A percentile compares a stretch with the other conserved stretches of the same genome.
Evolutionary conservation across 1,140 invertebrate genomes (phyloP).

Genomic region (Drosophila erecta): DNA sequence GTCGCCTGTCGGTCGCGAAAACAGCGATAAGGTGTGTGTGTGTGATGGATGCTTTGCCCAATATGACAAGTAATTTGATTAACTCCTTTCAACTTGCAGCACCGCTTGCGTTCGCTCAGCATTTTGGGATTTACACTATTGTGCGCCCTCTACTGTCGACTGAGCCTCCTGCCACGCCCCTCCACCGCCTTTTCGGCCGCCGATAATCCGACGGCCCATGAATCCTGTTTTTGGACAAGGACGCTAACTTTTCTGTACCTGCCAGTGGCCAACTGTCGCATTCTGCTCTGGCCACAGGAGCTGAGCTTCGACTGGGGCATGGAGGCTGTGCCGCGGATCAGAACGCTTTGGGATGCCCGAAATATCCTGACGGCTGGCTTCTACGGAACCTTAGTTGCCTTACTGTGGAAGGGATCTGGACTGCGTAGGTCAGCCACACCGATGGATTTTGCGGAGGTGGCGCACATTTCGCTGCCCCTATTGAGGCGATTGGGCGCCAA

Average conservation of each 20-base stretch:
- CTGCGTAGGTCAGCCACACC: slow-evolving; percentile 1
- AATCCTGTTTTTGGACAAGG: slow-evolving; percentile 89
- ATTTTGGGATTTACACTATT: slow-evolving; percentile 86
- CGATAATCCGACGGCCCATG: slow-evolving; percentile 94
- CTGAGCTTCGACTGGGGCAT: slow-evolving; percentile 98
- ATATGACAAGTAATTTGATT: neutral
- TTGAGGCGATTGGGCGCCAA: slow-evolving; percentile 43
- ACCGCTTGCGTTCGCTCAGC: slow-evolving; percentile 87
- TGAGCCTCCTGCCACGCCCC: slow-evolving; percentile 87
- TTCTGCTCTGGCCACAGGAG: slow-evolving; percentile 92
- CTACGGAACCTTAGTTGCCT: slow-evolving; percentile 87
- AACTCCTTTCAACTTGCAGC: slow-evolving; percentile 85
- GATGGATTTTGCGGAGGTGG: slow-evolving; percentile 49
- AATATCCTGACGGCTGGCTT: slow-evolving; percentile 90
- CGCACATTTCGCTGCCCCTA: slow-evolving; percentile 53
- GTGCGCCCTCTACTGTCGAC: slow-evolving; percentile 87
- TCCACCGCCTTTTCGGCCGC: slow-evolving; percentile 92
- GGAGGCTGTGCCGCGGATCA: slow-evolving; percentile 94
- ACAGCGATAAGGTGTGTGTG: slow-evolving; percentile 71
- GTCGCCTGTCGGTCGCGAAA: slow-evolving; percentile 53
- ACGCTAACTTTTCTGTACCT: slow-evolving; percentile 94
- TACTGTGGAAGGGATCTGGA: slow-evolving; percentile 74
- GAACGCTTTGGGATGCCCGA: slow-evolving; percentile 89
- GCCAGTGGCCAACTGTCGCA: slow-evolving; percentile 92
- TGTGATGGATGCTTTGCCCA: neutral